A percentile compares a stretch with the other conserved stretches of the same genome.
Conservation (phyloP, 1,140 invertebrate species). For the Metopolophium dirhodum region DNA sequence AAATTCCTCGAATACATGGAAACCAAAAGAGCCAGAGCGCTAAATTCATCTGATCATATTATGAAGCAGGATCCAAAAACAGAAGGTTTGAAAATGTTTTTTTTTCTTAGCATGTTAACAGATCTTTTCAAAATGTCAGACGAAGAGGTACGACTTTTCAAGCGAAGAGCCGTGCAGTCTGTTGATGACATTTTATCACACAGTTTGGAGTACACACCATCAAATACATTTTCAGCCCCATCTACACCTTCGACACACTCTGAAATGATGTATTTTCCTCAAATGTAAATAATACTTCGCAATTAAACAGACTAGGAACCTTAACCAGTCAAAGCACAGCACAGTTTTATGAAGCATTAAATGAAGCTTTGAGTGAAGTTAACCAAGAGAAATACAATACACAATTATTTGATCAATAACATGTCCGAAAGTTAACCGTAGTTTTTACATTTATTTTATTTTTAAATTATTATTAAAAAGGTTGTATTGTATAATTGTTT, state of each 20-base stretch:
- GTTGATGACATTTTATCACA: neutral
- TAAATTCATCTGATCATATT: neutral
- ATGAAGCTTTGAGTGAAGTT: neutral
- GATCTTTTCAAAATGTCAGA: constrained; percentile 13
- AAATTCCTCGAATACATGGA: neutral
- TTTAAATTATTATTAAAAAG: neutral
- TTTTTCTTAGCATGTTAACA: neutral
- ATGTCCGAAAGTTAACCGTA: neutral
- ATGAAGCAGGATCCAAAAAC: neutral
- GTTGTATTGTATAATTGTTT: neutral
- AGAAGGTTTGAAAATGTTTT: constrained; percentile 22
- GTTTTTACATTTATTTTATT: neutral
- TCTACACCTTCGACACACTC: neutral
- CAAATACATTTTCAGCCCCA: neutral
- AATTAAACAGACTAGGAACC: neutral
- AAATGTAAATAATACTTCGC: neutral
- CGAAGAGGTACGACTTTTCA: neutral
- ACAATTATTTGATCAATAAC: neutral
- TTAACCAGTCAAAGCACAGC: neutral
- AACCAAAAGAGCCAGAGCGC: neutral
- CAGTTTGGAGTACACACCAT: neutral
- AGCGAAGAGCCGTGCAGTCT: neutral
- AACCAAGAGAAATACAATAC: neutral
- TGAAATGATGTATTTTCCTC: neutral
- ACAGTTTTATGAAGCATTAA: neutral